Percentiles rank a stretch among this genome's conserved stretches.
Evolutionary conservation across 2,888 invertebrate species (phyloP).

Genomic region (Fissipunctia ypsillon): DNA sequence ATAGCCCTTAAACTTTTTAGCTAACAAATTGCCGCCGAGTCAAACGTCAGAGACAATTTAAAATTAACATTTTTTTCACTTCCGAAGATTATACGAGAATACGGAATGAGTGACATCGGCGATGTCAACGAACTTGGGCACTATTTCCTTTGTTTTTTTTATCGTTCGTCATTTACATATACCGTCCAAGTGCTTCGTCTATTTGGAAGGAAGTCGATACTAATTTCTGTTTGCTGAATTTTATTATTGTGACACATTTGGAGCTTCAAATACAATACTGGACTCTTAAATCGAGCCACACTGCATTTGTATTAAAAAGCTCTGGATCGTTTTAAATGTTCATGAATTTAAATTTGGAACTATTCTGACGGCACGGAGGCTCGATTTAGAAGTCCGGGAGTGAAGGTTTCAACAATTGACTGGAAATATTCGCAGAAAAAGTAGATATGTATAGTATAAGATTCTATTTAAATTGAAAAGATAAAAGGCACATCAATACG

Average conservation of each 20-base stretch:
- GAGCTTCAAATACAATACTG: not conserved
- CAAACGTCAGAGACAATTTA: constrained; percentile 45
- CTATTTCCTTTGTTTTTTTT: constrained; percentile 62
- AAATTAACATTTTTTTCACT: constrained; percentile 59
- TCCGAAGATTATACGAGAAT: constrained; percentile 61
- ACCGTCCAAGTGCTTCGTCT: too few species aligned
- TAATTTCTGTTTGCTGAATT: constrained; percentile 17
- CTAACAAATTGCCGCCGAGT: constrained; percentile 37
- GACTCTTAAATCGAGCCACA: not conserved
- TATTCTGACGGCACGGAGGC: not conserved
- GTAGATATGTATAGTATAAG: too few species aligned
- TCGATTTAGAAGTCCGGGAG: not conserved
- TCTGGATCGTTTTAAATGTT: not conserved
- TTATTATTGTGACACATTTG: not conserved
- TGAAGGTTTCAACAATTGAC: not conserved
- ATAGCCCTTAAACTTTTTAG: constrained; percentile 34
- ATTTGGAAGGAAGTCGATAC: constrained; percentile 27
- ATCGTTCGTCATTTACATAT: constrained; percentile 45
- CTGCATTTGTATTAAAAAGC: not conserved
- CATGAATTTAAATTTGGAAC: constrained; percentile 2
- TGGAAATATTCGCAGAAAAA: not conserved
- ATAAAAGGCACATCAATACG: constrained; percentile 1
- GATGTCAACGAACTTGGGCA: constrained; percentile 57
- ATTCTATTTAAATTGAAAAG: not conserved
- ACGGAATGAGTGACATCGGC: constrained; percentile 49